Evolutionary conservation across 2,888 invertebrate genomes (phyloP), one percentile per base, ranked within the genome.

Genomic region (Nomada goodeniana): DNA sequence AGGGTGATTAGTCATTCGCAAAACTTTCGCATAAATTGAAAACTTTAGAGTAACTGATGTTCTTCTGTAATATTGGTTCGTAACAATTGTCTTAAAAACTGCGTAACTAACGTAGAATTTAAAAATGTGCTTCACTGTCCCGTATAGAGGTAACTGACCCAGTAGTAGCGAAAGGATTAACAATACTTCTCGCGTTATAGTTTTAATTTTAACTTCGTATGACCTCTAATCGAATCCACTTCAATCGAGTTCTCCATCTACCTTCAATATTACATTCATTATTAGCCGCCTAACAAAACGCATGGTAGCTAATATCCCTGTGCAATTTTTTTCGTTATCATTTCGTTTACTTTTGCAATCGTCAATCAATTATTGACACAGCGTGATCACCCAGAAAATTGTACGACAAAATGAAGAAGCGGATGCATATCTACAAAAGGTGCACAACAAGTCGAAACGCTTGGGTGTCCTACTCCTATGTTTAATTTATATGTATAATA

Each of bases 401-500:
- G 20, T 63, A 42, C 29, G 1, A 44, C 15, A 18, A 79, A 76
- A 72, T 9, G 52, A 53, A 67, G 26, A 74, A n/a, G 23, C 61
- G 69, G 53, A 65, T 65, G 60, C 15, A 4, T 63, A 75, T 83
- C 77, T 57, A 76, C 65, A 77, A 71, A 83, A 77, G 57, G 74
- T 77, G 70, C 52, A 68, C 23, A 73, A 65, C 52, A 55, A 57
- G 53, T 74, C 26, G 69, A 71, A 74, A 77, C 64, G 55, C 52
- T 75, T 75, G 64, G 61, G 36, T 57, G 13, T 69, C 55, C 85
- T 85, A 84, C 68, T 50, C 60, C 78, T 84, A 80, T 64, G 10
- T 69, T 47, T 61, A 78, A 68, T 81, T 70, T 36, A 20, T 64
- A 26, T 78, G 20, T 78, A 63, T 61, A 63, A 36, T 53, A 42